Base-by-base conservation (phyloP, 2,797 vertebrate genomes). In the Eulemur albifrons region DNA sequence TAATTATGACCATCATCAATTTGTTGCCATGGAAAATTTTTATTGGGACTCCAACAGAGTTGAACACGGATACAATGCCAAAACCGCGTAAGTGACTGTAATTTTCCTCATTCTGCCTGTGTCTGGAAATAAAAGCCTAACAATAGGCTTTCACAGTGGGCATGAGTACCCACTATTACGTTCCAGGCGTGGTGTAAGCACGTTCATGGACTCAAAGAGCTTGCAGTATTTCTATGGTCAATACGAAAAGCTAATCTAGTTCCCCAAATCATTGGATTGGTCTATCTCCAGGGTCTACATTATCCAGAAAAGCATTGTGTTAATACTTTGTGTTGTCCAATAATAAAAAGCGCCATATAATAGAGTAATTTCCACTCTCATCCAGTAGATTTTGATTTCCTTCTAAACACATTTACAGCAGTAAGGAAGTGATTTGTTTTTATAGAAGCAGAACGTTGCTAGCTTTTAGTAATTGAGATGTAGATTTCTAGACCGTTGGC, bases 361-460 rank as follows among this genome's bases (percentile, higher is more conserved):
- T 13, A 80, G 40, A 52, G 25, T 80, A 88, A 93, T 87, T 95
- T 65, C 90, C 69, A 91, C 45, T 82, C n/a, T 11, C 25, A 50
- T 61, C 38, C 10, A 61, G 59, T 70, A 83, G 83, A 61, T 79
- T 93, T 80, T 90, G 21, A 90, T 94, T 92, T 88, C 57, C 25
- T 92, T 84, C 61, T 88, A 82, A 65, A 57, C 87, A 59, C 38
- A 88, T 80, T 94, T 85, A 59, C 2, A 92, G 38, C 61, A 84
- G 10, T 40, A 85, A 85, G 76, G 43, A 77, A 92, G 20, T 88
- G 73, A 94, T 85, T 96, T 96, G 81, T 85, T 72, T 95, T 82
- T 40, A 70, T 50, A 79, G 85, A 85, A 79, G 35, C 32, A 93
- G 84, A 92, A 81, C 50, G 69, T 63, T 88, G 77, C 43, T 32